A percentile compares a stretch with the other conserved stretches of the same genome.
phyloP scores from a whole-genome alignment of 2,888 invertebrate species.

The Autographa pulchrina region DNA sequence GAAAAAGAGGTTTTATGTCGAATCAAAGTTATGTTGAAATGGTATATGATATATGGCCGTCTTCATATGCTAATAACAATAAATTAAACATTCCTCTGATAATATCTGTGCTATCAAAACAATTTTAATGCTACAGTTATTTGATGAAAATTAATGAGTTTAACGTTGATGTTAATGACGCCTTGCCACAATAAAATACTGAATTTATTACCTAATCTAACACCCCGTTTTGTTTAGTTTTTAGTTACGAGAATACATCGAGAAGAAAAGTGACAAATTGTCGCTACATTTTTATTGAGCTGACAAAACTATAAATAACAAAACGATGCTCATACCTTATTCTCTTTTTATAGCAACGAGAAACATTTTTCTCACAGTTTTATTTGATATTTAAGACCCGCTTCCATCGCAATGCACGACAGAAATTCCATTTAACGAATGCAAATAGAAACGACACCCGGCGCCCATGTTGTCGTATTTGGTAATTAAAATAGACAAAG shows the following conservation, averaged over 20 bases:
- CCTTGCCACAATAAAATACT: constrained; percentile 60
- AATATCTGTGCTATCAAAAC: constrained; percentile 58
- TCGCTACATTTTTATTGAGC: constrained; percentile 38
- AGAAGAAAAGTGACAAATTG: constrained; percentile 40
- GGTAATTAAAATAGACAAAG: constrained; percentile 82
- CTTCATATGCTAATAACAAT: constrained; percentile 45
- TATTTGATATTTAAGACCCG: constrained; percentile 20
- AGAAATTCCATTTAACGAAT: constrained; percentile 46
- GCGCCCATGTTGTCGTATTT: constrained; percentile 66
- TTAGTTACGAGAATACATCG: constrained; percentile 7
- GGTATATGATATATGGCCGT: constrained; percentile 31
- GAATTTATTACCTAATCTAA: constrained; percentile 56
- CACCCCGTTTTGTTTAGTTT: constrained; percentile 30
- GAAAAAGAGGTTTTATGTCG: constrained; percentile 24
- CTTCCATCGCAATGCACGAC: constrained; percentile 12
- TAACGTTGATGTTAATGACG: constrained; percentile 58
- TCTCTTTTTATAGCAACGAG: constrained; percentile 23
- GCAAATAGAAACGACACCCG: constrained; percentile 54
- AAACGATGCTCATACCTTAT: constrained; percentile 15
- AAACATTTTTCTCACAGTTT: constrained; percentile 16
- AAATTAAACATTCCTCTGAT: constrained; percentile 43
- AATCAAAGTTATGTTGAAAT: constrained; percentile 29
- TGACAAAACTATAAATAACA: constrained; percentile 32
- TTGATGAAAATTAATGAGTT: constrained; percentile 62
- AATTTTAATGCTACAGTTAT: constrained; percentile 58